Base-by-base conservation (phyloP, 2,113 vertebrate species). In the Girardinichthys multiradiatus region DNA sequence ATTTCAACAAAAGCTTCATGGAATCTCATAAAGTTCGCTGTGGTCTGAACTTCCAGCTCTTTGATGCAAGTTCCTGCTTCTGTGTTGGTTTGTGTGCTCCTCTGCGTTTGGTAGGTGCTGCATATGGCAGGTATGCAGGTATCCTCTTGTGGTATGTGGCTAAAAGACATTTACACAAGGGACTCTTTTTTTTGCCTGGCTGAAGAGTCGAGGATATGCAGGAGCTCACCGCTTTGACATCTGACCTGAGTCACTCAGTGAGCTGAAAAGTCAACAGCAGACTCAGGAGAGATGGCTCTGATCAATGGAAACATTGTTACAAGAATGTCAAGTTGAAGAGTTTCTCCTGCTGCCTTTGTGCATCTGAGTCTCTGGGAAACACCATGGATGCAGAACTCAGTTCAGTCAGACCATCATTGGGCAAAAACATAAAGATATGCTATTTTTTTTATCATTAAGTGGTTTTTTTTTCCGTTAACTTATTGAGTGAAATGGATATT, bases 131-230 rank as follows among this genome's bases (percentile, higher is more conserved):
- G 85, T 80, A 85, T 85, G 84, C 35, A 70, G 77, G 81, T 86
- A 42, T 77, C 70, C 69, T 74, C 42, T 63, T 74, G 79, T 84
- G 89, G 86, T 82, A 87, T 88, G 85, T 71, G 71, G 64, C 57
- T 68, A 68, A 83, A 85, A 77, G 65, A 67, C 60, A 63, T 78
- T 68, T 57, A 76, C 82, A 90, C 91, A 90, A 67, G 89, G 83
- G 75, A 67, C 66, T 78, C 81, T 76, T 68, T 86, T 68, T 86
- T 86, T 77, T 79, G 24, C 65, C 31, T 30, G 0, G 27, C 35
- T 70, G 31, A 60, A 33, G 72, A 68, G 67, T 24, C 33, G 19
- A 39, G 68, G 29, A 60, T 77, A 37, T 10, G 48, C n/a, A 70
- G 60, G 70, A 77, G 68, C 83, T 79, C 79, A 78, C 61, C 11